phyloP scores from a whole-genome alignment of 2,888 invertebrate genomes.

The Sinentomon sp. region DNA sequence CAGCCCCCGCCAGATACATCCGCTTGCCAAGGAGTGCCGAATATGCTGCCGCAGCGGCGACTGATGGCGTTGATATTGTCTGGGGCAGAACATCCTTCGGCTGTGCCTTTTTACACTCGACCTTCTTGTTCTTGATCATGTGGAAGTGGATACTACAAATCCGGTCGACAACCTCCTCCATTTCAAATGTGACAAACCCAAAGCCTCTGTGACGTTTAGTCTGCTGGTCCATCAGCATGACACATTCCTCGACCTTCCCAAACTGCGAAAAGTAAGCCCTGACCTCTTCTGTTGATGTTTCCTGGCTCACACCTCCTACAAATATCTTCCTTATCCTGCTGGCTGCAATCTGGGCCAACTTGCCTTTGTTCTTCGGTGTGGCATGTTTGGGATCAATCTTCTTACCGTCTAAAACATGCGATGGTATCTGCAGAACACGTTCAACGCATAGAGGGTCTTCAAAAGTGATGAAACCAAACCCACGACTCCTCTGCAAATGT shows the following conservation, averaged over 20 bases:
- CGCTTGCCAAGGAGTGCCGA: too few relatives aligned
- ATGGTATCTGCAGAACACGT: slow-evolving; percentile 65
- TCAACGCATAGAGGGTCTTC: slow-evolving; percentile 69
- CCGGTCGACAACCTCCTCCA: slow-evolving; percentile 19
- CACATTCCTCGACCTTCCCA: slow-evolving; percentile 19
- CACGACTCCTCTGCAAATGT: slow-evolving; percentile 50
- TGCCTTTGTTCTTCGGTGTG: too few relatives aligned
- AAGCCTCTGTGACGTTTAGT: slow-evolving; percentile 20
- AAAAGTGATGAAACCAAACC: slow-evolving; percentile 81
- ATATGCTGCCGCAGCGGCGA: too few relatives aligned
- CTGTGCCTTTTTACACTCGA: slow-evolving; percentile 21
- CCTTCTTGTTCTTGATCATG: slow-evolving; percentile 20
- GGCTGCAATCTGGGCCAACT: slow-evolving; percentile 9
- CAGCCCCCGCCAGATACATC: too few relatives aligned
- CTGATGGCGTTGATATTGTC: too few relatives aligned
- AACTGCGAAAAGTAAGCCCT: slow-evolving; percentile 19
- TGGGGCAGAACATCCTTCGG: too few relatives aligned
- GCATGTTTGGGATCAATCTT: slow-evolving; percentile 84
- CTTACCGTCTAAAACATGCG: slow-evolving; percentile 72
- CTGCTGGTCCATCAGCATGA: slow-evolving; percentile 20
- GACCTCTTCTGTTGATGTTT: slow-evolving; percentile 20
- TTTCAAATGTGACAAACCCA: slow-evolving; percentile 20
- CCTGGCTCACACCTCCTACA: slow-evolving; percentile 20
- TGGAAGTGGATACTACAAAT: slow-evolving; percentile 20
- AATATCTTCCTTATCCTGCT: slow-evolving; percentile 20